These are phyloP conservation scores for Rhynchomys soricoides DNA, from an alignment of 2,113 vertebrate genomes.

Conservation along the genomic window DNA sequence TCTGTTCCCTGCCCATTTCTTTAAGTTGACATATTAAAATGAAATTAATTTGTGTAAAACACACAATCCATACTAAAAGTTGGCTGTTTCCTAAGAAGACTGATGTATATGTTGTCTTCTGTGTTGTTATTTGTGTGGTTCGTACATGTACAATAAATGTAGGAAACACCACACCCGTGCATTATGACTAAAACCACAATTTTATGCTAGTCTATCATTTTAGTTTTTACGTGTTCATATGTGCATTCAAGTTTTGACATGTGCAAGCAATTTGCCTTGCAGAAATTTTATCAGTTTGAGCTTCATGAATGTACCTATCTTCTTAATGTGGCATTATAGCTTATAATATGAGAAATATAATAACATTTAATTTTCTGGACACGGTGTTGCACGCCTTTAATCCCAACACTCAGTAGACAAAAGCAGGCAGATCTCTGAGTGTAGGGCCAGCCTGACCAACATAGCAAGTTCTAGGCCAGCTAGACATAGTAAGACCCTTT, in stretches of 20 bases:
- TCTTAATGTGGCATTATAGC: no score
- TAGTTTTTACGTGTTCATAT: background rate
- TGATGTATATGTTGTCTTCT: background rate
- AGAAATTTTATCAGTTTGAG: background rate
- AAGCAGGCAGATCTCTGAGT: no score
- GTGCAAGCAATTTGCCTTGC: background rate
- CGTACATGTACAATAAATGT: no score
- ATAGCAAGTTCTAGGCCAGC: no score
- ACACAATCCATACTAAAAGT: background rate
- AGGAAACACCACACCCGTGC: background rate
- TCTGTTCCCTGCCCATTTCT: background rate
- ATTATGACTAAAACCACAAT: background rate
- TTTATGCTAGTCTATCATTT: background rate
- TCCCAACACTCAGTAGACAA: no score
- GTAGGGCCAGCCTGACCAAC: no score
- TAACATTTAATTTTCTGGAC: no score
- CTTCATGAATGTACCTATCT: no score
- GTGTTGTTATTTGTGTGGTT: background rate
- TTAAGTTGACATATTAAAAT: constrained; percentile 4
- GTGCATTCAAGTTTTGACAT: background rate
- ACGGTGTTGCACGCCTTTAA: no score
- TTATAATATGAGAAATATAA: no score
- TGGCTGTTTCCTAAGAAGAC: background rate
- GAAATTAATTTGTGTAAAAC: background rate
- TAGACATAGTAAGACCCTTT: no score